Evolutionary conservation across 2,888 invertebrate species (phyloP), one percentile per base, ranked within the genome.

Genomic region (Lobophora halterata): DNA sequence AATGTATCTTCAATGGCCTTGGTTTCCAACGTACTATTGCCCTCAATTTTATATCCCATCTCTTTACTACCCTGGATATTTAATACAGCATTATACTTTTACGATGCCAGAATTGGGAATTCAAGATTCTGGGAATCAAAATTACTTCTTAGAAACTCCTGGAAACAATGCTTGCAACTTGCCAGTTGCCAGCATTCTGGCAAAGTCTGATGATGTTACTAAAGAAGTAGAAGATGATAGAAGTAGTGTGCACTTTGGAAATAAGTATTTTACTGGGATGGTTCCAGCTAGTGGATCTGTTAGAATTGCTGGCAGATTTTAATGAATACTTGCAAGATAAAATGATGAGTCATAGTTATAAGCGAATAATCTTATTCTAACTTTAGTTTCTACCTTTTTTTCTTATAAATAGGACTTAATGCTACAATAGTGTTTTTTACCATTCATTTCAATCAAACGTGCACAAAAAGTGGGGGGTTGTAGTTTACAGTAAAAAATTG

Each of bases 281-380:
- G 32, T 55, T 7, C 46, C 50, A 8, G 48, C 45, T 0, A 28
- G 27, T 13, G 56, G 56, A 1, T 29, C 31, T 18, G 38, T 56
- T 6, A 41, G 24, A 0, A 49, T 56, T 31, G 38, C 38, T 5
- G 46, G 46, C 1, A 41, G 11, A 29, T 56, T 35, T 45, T 56
- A 28, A 50, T 25, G 1, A n/a, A 9, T 3, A 13, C n/a, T 11
- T 11, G 5, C 8, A 5, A 23, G 11, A 7, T 11, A 5, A 21
- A 3, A 3, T 10, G 10, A 5, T 21, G 7, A 7, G 21, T 21
- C 9, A 2, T 21, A 10, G 3, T 10, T 21, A 3, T 1, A 19
- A 12, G 4, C n/a, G 5, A 30, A 0, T 12, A 7, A 25, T n/a
- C n/a, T n/a, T n/a, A n/a, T n/a, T n/a, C n/a, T n/a, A n/a, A n/a